phyloP scores from a whole-genome alignment of 1,140 invertebrate species.

The Drosophila ananassae region DNA sequence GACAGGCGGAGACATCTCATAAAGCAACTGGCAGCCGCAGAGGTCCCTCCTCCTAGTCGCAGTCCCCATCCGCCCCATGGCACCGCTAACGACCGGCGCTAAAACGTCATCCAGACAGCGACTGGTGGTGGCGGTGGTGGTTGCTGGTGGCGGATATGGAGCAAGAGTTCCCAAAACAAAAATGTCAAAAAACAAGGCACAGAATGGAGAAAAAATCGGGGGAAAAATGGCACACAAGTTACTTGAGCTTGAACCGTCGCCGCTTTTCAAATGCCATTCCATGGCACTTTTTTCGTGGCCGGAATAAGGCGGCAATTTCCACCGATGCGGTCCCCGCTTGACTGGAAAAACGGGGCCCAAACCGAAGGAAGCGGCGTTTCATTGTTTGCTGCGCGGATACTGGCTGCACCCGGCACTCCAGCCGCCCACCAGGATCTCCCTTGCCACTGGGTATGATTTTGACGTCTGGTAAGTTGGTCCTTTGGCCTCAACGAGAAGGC shows the following conservation, averaged over 20 bases:
- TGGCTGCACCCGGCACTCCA: background rate
- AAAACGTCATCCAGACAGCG: constrained; percentile 68
- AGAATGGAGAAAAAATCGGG: constrained; percentile 10
- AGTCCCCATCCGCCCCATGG: background rate
- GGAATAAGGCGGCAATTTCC: constrained; percentile 8
- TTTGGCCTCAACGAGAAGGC: constrained; percentile 45
- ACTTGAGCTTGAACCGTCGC: constrained; percentile 66
- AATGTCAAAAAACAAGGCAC: constrained; percentile 29
- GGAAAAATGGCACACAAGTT: constrained; percentile 71
- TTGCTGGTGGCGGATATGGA: constrained; percentile 65
- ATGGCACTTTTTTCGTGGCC: constrained; percentile 39
- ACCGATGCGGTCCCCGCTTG: background rate
- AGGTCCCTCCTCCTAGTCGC: constrained; percentile 15
- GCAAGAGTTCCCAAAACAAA: constrained; percentile 66
- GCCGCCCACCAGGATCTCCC: background rate
- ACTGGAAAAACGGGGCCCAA: background rate
- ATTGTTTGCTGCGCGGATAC: constrained; percentile 48
- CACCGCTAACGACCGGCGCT: constrained; percentile 61
- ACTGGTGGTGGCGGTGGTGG: background rate
- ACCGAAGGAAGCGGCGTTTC: constrained; percentile 42
- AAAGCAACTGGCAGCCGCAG: constrained; percentile 71
- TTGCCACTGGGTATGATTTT: constrained; percentile 67
- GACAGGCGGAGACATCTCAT: constrained; percentile 46
- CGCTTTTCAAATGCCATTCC: constrained; percentile 32
- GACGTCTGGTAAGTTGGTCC: constrained; percentile 74